Base-by-base conservation (phyloP, 2,888 invertebrate genomes). In the Rambutsinella grinnellia region DNA sequence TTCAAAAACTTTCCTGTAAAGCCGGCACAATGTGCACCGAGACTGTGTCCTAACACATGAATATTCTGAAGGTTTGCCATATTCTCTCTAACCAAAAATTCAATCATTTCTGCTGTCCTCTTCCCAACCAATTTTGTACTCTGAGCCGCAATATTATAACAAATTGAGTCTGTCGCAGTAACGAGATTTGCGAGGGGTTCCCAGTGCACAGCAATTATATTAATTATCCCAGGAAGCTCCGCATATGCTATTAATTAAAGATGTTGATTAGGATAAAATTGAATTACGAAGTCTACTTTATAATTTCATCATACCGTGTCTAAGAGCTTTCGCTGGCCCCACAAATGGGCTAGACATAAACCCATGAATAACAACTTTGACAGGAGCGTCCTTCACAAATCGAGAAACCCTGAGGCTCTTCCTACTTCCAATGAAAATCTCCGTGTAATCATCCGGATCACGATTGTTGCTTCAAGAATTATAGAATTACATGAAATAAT, bases 321-420 rank as follows among this genome's bases (percentile, higher is more conserved):
- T 51, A 8, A 79, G 54, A 3, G 54, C 54, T 58, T 63, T 69
- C 0, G 77, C 67, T 2, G 79, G 79, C 1, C 79, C 79, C 0
- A 70, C 63, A 53, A 67, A 63, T 15, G 69, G 75, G 49, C 56
- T 61, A 5, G 79, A 79, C 75, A 79, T 70, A 13, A 79, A 79
- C 36, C 79, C 79, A 67, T 79, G 79, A 44, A 75, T 79, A 3
- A 79, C 54, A 26, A 79, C 61, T 79, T 77, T 79, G 0, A 79
- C 24, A 0, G 77, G 79, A 23, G 79, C 79, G 17, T 65, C 58
- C 17, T 65, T 74, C 1, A 70, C 44, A 58, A 77, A 79, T 28
- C 62, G 23, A 2, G 74, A 60, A 13, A 49, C 28, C 10, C 68
- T 27, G 2, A 79, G 51, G 8, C 54, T 13, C 10, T 57, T 57